phyloP scores from a whole-genome alignment of 1,140 invertebrate genomes.

The Belonocnema kinseyi region DNA sequence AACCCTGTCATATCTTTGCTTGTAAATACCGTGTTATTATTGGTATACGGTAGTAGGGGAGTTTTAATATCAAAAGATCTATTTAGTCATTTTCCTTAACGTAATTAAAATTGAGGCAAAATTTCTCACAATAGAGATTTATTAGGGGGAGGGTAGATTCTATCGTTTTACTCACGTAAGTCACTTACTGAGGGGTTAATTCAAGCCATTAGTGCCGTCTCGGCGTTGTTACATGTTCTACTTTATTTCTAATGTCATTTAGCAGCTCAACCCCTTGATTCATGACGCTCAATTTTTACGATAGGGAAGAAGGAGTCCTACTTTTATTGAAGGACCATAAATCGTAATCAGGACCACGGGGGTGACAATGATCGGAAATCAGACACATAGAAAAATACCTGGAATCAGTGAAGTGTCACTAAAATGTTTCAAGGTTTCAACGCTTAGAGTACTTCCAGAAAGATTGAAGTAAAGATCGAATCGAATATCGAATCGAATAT shows the following conservation, averaged over 20 bases:
- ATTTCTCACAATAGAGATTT: conserved; percentile 18
- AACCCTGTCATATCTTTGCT: too few species aligned
- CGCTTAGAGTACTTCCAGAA: not conserved
- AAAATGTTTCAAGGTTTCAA: too few species aligned
- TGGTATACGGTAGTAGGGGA: not conserved
- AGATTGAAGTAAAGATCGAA: not conserved
- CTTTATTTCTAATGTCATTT: conserved; percentile 27
- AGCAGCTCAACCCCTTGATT: conserved; percentile 10
- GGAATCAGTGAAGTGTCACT: too few species aligned
- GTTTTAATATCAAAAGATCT: not conserved
- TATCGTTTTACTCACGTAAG: conserved; percentile 27
- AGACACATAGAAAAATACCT: too few species aligned
- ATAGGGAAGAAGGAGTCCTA: not conserved
- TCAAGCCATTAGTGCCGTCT: conserved; percentile 26
- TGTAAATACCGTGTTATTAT: not conserved
- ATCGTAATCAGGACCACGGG: not conserved
- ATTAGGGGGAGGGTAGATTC: conserved; percentile 21
- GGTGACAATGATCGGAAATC: too few species aligned
- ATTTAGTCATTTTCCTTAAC: not conserved
- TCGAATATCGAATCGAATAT: not conserved
- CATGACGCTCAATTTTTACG: not conserved
- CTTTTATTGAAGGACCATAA: not conserved
- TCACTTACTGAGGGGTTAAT: conserved; percentile 24
- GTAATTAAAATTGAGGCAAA: conserved; percentile 1
- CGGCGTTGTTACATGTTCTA: conserved; percentile 11